phyloP scores from a whole-genome alignment of 2,888 invertebrate species.

The Diarsia dahlii region DNA sequence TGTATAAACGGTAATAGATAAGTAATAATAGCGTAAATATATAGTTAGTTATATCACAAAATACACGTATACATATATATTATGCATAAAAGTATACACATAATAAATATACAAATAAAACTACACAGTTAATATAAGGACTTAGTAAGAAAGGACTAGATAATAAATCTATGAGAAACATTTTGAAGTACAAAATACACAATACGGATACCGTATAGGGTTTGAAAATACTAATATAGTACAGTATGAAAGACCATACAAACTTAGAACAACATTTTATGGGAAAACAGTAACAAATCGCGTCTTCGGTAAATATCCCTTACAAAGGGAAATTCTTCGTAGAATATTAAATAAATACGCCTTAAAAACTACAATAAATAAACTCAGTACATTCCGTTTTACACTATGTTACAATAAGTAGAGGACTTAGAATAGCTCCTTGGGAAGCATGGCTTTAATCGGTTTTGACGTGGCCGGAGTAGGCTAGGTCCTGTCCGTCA shows the following conservation, averaged over 20 bases:
- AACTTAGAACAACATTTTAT: slow-evolving; percentile 85
- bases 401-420: slow-evolving; percentile 64
- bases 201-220: slow-evolving; percentile 89
- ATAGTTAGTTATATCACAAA: slow-evolving; percentile 52
- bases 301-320: slow-evolving; percentile 76
- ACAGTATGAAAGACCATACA: slow-evolving; percentile 84
- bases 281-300: slow-evolving; percentile 84
- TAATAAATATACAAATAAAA: slow-evolving; percentile 65
- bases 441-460: slow-evolving; percentile 75
- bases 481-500: slow-evolving; percentile 91
- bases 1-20: slow-evolving; percentile 44
- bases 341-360: slow-evolving; percentile 86
- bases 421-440: slow-evolving; percentile 72
- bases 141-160: slow-evolving; percentile 84
- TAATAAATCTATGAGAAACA: slow-evolving; percentile 65
- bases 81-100: slow-evolving; percentile 33
- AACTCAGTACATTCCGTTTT: slow-evolving; percentile 72
- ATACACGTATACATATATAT: slow-evolving; percentile 34
- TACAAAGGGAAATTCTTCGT: slow-evolving; percentile 81
- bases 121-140: slow-evolving; percentile 69
- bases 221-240: slow-evolving; percentile 87
- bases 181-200: slow-evolving; percentile 84
- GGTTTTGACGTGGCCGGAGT: slow-evolving; percentile 89
- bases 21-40: slow-evolving; percentile 56
- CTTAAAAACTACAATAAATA: slow-evolving; percentile 85